Evolutionary conservation across 2,797 vertebrate species (phyloP).

Genomic region (Podarcis siculus): DNA sequence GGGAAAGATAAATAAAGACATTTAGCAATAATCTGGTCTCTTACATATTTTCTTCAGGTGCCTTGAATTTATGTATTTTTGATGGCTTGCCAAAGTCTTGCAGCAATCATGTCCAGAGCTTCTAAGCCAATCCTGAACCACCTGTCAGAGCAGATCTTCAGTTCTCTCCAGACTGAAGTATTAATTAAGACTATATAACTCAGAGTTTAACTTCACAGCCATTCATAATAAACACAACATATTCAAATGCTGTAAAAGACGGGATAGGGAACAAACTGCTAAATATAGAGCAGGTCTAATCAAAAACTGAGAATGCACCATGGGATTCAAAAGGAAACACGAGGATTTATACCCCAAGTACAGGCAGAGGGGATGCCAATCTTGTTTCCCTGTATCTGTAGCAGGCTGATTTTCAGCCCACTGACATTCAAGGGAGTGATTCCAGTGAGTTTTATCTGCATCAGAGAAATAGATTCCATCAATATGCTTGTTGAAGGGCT

Average conservation of each 20-base stretch:
- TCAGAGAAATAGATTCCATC: background rate
- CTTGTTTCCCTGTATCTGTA: no score
- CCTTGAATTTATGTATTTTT: slow-evolving; percentile 1
- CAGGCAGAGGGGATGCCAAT: background rate
- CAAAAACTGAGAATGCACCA: background rate
- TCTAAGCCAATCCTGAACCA: background rate
- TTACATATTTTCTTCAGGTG: background rate
- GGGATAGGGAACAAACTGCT: background rate
- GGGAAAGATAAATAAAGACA: background rate
- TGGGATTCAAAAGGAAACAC: background rate
- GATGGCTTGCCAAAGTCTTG: background rate
- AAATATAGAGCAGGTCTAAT: background rate
- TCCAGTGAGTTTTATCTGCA: background rate
- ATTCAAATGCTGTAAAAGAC: background rate
- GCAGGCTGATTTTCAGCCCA: background rate
- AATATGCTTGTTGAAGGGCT: background rate
- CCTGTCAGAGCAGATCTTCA: slow-evolving; percentile 18
- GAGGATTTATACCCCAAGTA: background rate
- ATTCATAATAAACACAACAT: background rate
- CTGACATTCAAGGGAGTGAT: background rate
- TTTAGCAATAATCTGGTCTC: background rate
- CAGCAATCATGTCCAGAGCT: rapidly evolving
- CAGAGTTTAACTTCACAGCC: slow-evolving; percentile 1
- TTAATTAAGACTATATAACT: slow-evolving; percentile 23
- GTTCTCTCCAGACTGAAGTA: slow-evolving; percentile 17